phyloP scores from a whole-genome alignment of 2,888 invertebrate genomes.

The Zonitis immaculata region DNA sequence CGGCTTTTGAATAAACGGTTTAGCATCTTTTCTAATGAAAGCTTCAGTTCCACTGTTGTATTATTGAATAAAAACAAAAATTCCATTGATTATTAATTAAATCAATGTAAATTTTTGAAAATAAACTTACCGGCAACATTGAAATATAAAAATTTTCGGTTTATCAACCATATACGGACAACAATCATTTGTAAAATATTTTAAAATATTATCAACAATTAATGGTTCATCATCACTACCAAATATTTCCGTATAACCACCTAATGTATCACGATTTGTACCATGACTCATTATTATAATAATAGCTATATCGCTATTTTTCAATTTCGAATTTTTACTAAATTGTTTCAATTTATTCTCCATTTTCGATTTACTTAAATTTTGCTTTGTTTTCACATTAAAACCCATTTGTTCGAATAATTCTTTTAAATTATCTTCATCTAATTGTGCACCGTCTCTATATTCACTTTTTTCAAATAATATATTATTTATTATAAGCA shows the following conservation, averaged over 20 bases:
- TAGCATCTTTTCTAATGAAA: conserved; percentile 26
- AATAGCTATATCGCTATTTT: conserved; percentile 57
- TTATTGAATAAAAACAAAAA: conserved; percentile 1
- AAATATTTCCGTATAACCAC: conserved; percentile 55
- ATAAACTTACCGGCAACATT: conserved; percentile 58
- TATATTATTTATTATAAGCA: conserved; percentile 43
- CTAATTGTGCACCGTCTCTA: conserved; percentile 57
- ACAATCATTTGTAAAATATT: conserved; percentile 55
- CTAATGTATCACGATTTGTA: conserved; percentile 44
- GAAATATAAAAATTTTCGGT: conserved; percentile 71
- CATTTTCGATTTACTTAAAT: conserved; percentile 48
- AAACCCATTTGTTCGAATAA: conserved; percentile 61
- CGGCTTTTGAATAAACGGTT: conserved; percentile 26
- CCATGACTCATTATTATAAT: conserved; percentile 67
- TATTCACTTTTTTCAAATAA: conserved; percentile 33
- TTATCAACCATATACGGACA: conserved; percentile 55
- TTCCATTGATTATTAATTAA: too few species aligned
- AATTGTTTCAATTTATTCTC: conserved; percentile 48
- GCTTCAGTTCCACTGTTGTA: conserved; percentile 34
- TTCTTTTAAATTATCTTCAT: conserved; percentile 54
- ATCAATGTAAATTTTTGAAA: not conserved
- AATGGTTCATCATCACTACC: conserved; percentile 55
- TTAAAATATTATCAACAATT: conserved; percentile 53
- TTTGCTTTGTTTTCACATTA: conserved; percentile 45
- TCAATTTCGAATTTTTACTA: conserved; percentile 43